Percentiles rank a stretch among this genome's conserved stretches.
These are phyloP conservation scores for Peromyscus californicus DNA, from an alignment of 2,113 vertebrate genomes.

Conservation along the genomic window DNA sequence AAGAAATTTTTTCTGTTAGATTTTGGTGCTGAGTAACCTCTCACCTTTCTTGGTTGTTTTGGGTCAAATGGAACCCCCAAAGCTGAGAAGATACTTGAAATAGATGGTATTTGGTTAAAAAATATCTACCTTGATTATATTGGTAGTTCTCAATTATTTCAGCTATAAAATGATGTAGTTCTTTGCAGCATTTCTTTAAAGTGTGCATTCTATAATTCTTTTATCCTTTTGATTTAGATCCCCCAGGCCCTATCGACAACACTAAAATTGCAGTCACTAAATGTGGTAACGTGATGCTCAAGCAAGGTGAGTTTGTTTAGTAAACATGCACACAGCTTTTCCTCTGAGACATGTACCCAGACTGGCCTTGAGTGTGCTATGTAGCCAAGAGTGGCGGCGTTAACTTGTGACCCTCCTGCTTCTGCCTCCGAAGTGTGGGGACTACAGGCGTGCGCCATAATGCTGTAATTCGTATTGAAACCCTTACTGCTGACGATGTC, in stretches of 20 bases:
- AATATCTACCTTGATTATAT: neutral
- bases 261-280: conserved; percentile 96
- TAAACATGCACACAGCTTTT: neutral
- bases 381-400: neutral
- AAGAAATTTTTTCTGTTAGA: conserved; percentile 15
- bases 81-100: conserved; percentile 28
- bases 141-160: conserved; percentile 27
- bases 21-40: neutral
- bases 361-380: neutral
- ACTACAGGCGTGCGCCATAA: too few relatives aligned
- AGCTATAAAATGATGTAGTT: conserved; percentile 9
- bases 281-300: conserved; percentile 93
- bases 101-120: neutral
- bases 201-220: conserved; percentile 22
- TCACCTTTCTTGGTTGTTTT: conserved; percentile 14
- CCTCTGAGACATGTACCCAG: neutral
- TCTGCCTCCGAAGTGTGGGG: neutral
- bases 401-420: neutral
- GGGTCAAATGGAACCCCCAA: neutral
- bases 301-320: conserved; percentile 91
- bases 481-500: neutral
- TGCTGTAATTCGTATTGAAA: neutral
- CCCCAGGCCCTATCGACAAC: conserved; percentile 97
- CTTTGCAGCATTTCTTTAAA: conserved; percentile 34
- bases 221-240: conserved; percentile 88